Base-by-base conservation (phyloP, 2,113 vertebrate species). In the Nothocercus julius region DNA sequence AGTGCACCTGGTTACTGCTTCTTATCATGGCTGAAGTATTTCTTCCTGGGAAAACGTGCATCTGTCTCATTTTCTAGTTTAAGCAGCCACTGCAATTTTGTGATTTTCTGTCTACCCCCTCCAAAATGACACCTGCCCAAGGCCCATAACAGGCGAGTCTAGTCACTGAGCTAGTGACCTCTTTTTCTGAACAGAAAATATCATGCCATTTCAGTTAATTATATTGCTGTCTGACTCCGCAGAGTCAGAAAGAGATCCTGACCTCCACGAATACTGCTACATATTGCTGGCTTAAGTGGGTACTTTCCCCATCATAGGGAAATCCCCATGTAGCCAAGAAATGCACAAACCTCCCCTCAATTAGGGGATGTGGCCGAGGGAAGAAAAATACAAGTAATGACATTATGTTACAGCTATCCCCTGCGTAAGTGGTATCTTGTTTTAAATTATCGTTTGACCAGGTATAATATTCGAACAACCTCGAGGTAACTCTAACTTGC, bases 391-490 rank as follows among this genome's bases (percentile, higher is more conserved):
- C 19, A 54, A 67, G 38, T 47, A 73, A 88, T 32, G 69, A 10
- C 15, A 9, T 20, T 34, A 18, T 10, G 1, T 81, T 75, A 22
- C 80, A 90, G 40, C 44, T 79, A 63, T 58, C 34, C 10, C 20
- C 30, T 64, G 58, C 77, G 78, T 67, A 58, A 36, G 25, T 30
- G 58, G 40, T 45, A 64, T 19, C 47, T 67, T 49, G 7, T 42
- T 86, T 90, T 40, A 61, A 81, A 36, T 64, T 67, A 42, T 34
- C 51, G 61, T 84, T 89, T 92, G 56, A 64, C 56, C 69, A 86
- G 85, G 66, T 88, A 17, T 72, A 36, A 49, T 49, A 63, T 89
- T 94, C 86, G 73, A 95, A 90, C 47, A 90, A 73, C 53, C 92
- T 42, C 76, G 74, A 90, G 85, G 85, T 95, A 58, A 58, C 73